Base-by-base conservation (phyloP, 2,888 invertebrate species). In the Pecten maximus region DNA sequence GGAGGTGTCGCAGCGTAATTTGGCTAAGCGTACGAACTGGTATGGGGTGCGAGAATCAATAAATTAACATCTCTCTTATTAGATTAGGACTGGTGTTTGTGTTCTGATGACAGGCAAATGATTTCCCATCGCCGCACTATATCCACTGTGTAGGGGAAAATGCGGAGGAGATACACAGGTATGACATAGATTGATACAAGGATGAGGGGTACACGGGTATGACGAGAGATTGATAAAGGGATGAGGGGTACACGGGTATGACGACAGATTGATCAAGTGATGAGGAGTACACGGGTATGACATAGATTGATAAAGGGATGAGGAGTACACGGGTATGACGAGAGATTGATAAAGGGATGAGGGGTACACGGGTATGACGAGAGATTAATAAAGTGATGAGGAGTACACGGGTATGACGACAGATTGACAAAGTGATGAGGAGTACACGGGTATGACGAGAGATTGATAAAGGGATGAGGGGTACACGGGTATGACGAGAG, bases 21-120 rank as follows among this genome's bases (percentile, higher is more conserved):
- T 74, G 74, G 74, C 74, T 74, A 74, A 74, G 74, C 74, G 74
- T 74, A 74, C 74, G 74, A 74, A 74, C 74, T 74, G 74, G 74
- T 74, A 28, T 74, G 74, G 74, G 74, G 74, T 74, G 74, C 35
- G 74, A 74, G 74, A 74, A 74, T 74, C 74, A 35, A 74, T 74
- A 74, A 74, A 74, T 74, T 74, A 74, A 74, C 74, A 74, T 35
- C 74, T 74, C 28, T 10, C 23, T 74, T 74, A 74, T 74, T 74
- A 74, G 74, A 74, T 74, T 74, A 74, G 35, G 74, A 74, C 74
- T 74, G 74, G 74, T 74, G 74, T 74, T 74, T 74, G 74, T 74
- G 74, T 74, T 74, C 74, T 74, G 74, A 74, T 74, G 74, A 74
- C 74, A 74, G 74, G 74, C 28, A 74, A 74, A 74, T 74, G 74